These are phyloP conservation scores for Agrochola macilenta DNA, from an alignment of 2,888 invertebrate species.

Conservation along the genomic window DNA sequence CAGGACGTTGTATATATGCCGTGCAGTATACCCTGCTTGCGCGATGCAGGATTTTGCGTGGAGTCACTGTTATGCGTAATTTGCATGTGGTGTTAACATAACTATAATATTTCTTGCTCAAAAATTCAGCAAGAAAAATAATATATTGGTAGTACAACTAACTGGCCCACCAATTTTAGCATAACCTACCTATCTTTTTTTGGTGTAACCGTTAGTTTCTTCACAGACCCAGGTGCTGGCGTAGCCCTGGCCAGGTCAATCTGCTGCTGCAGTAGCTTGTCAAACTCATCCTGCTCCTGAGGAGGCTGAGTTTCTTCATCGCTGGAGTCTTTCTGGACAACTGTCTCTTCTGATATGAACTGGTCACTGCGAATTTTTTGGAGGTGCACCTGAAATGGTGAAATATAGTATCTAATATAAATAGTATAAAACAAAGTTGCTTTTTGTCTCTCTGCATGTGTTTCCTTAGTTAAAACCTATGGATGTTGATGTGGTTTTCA, in stretches of 20 bases:
- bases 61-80: too few relatives aligned
- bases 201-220: conserved; percentile 72
- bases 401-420: neutral
- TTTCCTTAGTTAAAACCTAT: neutral
- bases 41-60: too few relatives aligned
- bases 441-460: neutral
- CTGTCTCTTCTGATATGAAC: conserved; percentile 85
- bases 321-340: conserved; percentile 83
- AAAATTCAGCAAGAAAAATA: neutral
- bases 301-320: conserved; percentile 83
- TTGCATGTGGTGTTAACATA: too few relatives aligned
- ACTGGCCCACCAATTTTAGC: neutral
- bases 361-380: conserved; percentile 92
- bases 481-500: neutral
- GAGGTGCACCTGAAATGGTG: conserved; percentile 90
- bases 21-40: too few relatives aligned
- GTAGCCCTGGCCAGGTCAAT: conserved; percentile 90
- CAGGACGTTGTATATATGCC: too few relatives aligned
- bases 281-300: conserved; percentile 91
- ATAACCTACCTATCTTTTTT: conserved; percentile 69
- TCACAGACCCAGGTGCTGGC: conserved; percentile 77
- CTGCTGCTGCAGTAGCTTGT: conserved; percentile 91
- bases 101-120: neutral
- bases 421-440: neutral
- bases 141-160: neutral